Conservation (phyloP, 2,888 invertebrate species). For the Allygus modestus region DNA sequence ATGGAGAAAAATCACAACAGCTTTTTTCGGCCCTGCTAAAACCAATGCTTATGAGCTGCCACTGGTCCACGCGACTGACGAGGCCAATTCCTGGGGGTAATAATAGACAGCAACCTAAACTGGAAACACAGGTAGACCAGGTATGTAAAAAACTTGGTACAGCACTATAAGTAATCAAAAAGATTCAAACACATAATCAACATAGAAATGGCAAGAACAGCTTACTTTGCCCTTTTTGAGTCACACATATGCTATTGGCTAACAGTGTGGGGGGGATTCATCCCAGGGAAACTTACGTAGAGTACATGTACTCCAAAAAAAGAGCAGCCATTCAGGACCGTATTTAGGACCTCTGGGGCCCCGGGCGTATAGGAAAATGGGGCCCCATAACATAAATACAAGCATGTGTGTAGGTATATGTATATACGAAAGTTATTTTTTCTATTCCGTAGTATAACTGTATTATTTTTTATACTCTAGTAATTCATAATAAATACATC, state of each 20-base stretch:
- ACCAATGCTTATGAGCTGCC: background rate
- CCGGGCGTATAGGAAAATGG: no score
- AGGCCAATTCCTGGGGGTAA: background rate
- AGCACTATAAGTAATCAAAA: background rate
- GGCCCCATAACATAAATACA: no score
- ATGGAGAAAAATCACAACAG: background rate
- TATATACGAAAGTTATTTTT: no score
- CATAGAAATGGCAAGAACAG: background rate
- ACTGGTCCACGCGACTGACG: background rate
- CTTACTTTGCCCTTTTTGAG: background rate
- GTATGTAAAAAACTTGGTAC: background rate
- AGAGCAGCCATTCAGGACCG: background rate
- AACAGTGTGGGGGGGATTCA: background rate
- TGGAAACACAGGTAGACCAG: background rate
- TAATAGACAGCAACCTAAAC: background rate
- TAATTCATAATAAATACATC: no score
- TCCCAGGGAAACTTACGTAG: background rate
- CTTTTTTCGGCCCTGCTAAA: background rate
- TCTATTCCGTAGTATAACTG: no score
- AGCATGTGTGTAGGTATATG: no score
- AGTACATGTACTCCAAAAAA: background rate
- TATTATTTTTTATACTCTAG: no score
- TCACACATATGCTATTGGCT: slow-evolving; percentile 3
- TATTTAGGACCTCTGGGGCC: no score
- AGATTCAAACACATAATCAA: background rate